Percentiles rank a stretch among this genome's conserved stretches.
Evolutionary conservation across 2,888 invertebrate genomes (phyloP).

Genomic region (Itoplectis maculator): DNA sequence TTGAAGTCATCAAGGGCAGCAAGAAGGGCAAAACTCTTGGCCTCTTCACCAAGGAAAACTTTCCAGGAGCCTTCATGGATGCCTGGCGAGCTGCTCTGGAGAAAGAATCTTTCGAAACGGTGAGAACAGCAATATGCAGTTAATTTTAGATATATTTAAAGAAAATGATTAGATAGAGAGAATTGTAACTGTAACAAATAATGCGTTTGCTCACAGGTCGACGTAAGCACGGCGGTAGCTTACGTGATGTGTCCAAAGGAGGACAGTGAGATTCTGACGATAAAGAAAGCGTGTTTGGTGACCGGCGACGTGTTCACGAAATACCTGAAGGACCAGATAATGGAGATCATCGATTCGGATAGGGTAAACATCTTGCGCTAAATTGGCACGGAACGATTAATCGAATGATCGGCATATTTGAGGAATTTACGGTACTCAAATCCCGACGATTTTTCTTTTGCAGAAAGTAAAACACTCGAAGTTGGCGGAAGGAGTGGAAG

Average conservation of each 20-base stretch:
- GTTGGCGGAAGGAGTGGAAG: slow-evolving; percentile 97
- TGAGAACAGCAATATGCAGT: slow-evolving; percentile 76
- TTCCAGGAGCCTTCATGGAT: slow-evolving; percentile 96
- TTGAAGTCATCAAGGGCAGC: slow-evolving; percentile 93
- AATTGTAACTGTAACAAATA: neutral
- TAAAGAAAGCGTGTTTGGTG: slow-evolving; percentile 96
- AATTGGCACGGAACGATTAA: slow-evolving; percentile 38
- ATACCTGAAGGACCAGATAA: slow-evolving; percentile 98
- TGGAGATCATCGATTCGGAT: slow-evolving; percentile 99
- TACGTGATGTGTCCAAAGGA: slow-evolving; percentile 97
- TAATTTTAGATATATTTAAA: neutral
- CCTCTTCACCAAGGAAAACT: slow-evolving; percentile 96
- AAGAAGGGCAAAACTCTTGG: slow-evolving; percentile 96
- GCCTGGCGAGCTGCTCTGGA: slow-evolving; percentile 94
- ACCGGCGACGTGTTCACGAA: slow-evolving; percentile 98
- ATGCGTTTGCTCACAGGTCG: slow-evolving; percentile 85
- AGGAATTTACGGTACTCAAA: neutral
- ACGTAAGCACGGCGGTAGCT: slow-evolving; percentile 94
- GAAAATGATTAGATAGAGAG: neutral
- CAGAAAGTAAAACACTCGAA: slow-evolving; percentile 98
- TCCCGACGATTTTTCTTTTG: slow-evolving; percentile 76
- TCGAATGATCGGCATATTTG: neutral
- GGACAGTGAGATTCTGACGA: slow-evolving; percentile 94
- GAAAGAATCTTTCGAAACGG: slow-evolving; percentile 92
- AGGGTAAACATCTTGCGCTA: slow-evolving; percentile 87